Evolutionary conservation across 2,888 invertebrate species (phyloP).

Genomic region (Sinelater perroti): DNA sequence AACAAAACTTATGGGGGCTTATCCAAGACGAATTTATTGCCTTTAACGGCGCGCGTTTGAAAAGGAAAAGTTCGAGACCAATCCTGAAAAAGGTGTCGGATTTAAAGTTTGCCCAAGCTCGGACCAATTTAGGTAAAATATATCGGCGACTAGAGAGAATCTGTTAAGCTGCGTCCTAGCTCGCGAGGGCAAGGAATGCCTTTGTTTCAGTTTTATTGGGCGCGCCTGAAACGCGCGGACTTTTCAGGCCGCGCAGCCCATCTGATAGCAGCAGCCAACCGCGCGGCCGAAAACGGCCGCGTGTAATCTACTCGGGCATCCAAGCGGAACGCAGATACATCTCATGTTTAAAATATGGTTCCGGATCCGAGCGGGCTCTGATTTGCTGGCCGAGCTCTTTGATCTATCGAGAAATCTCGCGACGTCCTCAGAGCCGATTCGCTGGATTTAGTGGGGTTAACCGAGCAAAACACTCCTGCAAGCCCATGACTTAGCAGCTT

Average conservation of each 20-base stretch:
- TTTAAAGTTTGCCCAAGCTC: not conserved
- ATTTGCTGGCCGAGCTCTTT: slow-evolving; percentile 25
- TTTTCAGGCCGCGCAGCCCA: not conserved
- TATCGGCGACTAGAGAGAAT: slow-evolving; percentile 8
- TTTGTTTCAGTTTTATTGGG: slow-evolving; percentile 10
- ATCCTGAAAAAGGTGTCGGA: slow-evolving; percentile 1
- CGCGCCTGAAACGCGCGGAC: not conserved
- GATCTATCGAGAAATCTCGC: slow-evolving; percentile 24
- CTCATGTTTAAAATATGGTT: slow-evolving; percentile 20
- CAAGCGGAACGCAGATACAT: slow-evolving; percentile 12
- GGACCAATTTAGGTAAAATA: slow-evolving; percentile 12
- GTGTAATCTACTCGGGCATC: slow-evolving; percentile 10
- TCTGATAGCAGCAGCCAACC: too few relatives aligned
- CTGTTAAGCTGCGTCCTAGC: slow-evolving; percentile 11
- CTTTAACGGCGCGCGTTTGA: too few relatives aligned
- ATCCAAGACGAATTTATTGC: too few relatives aligned
- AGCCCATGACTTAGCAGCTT: slow-evolving; percentile 22
- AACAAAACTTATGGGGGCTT: too few relatives aligned
- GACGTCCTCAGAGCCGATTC: slow-evolving; percentile 22
- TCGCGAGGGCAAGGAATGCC: not conserved
- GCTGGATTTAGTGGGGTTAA: slow-evolving; percentile 27
- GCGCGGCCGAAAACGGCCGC: not conserved
- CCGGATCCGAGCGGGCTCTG: slow-evolving; percentile 7
- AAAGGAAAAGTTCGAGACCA: slow-evolving; percentile 3
- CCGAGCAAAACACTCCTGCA: slow-evolving; percentile 18